Percentiles rank a stretch among this genome's conserved stretches.
Conservation (phyloP, 2,888 invertebrate genomes). For the Netelia virgata region DNA sequence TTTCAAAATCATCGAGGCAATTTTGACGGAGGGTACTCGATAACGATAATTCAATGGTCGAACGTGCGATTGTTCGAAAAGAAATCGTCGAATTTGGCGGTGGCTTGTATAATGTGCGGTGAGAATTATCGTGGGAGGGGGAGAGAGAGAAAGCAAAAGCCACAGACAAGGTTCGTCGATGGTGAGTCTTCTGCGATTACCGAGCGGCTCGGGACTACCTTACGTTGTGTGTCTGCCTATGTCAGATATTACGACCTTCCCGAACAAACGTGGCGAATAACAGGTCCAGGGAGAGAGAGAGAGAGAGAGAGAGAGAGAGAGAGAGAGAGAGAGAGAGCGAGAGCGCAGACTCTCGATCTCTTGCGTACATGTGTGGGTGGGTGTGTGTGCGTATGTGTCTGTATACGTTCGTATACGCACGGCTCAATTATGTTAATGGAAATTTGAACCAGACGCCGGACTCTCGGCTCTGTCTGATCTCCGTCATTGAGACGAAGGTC, state of each 20-base stretch:
- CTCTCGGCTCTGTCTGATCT: constrained; percentile 38
- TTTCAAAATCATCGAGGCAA: too few relatives aligned
- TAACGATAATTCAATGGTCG: too few relatives aligned
- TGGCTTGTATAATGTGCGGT: too few relatives aligned
- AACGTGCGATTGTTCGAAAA: too few relatives aligned
- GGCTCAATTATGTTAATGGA: constrained; percentile 60
- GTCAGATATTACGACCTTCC: constrained; percentile 50
- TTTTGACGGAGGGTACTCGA: too few relatives aligned
- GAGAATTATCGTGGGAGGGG: too few relatives aligned
- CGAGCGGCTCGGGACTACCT: constrained; percentile 5
- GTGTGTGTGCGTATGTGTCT: not conserved
- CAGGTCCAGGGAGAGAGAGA: constrained; percentile 29
- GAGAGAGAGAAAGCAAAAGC: not conserved
- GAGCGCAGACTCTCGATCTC: constrained; percentile 39
- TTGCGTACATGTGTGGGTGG: not conserved
- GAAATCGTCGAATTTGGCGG: too few relatives aligned
- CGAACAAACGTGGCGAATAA: constrained; percentile 52
- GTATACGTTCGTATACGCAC: not conserved
- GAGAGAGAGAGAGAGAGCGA: not conserved
- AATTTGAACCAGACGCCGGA: constrained; percentile 54
- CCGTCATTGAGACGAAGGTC: constrained; percentile 53
- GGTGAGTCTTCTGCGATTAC: constrained; percentile 7
- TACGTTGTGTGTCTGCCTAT: constrained; percentile 14
- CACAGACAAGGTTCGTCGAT: constrained; percentile 24
- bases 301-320: not conserved